Evolutionary conservation across 1,140 invertebrate species (phyloP), one percentile per base, ranked within the genome.

Genomic region (Caenorhabditis inopinata): DNA sequence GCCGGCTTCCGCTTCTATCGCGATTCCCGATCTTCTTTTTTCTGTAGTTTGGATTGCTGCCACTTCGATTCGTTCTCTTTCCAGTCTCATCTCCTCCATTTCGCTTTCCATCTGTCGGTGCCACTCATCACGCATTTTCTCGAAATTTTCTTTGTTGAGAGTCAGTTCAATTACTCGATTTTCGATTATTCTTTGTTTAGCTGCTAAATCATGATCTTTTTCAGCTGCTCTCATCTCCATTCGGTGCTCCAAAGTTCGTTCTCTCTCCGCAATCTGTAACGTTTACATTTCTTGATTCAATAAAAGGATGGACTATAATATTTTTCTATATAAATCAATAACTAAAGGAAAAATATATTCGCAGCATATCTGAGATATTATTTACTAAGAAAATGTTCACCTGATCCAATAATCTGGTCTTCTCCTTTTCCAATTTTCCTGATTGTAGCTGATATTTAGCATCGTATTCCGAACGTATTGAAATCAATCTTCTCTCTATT

Each of bases 101-200:
- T 78, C 76, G 25, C 7, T 21, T 35, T 78, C 51, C 29, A 53
- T 58, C 58, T 42, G 35, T 35, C 27, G 16, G 14, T 35, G 32
- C 35, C 38, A 51, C 46, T 78, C 38, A 7, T 78, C 48, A 32
- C 23, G 16, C 3, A 5, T 53, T 29, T 38, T 78, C 7, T 78
- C 48, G 21, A 78, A 53, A 4, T 78, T 51, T 48, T 78, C 76
- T 21, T 75, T 75, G 74, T 75, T 75, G 2, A 75, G 16, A 47
- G 45, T 48, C 42, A 75, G 25, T 14, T 75, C 74, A 25, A 48
- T 75, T 16, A 45, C 74, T 11, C 74, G 25, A 35, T 75, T 75
- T 18, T 75, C 58, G 23, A 68, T 32, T 11, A n/a, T 68, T 68
- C 58, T 68, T 21, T 68, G 58, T 38, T 68, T 68, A 5, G 58